A percentile compares a stretch with the other conserved stretches of the same genome.
Evolutionary conservation across 2,113 vertebrate species (phyloP).

Genomic region (Leptocoma aspasia): DNA sequence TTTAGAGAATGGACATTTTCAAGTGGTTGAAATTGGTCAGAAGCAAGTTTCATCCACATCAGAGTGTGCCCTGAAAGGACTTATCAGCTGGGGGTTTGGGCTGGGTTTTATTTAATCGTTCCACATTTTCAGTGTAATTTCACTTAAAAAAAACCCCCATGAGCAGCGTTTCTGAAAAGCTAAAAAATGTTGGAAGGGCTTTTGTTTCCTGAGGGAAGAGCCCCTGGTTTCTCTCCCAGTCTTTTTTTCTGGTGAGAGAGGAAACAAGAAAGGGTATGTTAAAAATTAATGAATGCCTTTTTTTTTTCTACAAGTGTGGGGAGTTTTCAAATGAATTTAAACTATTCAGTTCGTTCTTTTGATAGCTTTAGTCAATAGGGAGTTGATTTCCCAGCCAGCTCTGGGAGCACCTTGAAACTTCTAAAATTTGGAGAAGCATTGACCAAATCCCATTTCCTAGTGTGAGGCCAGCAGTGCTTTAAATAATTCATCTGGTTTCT

Average conservation of each 20-base stretch:
- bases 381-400: background rate
- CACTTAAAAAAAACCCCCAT: background rate
- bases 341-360: background rate
- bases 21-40: background rate
- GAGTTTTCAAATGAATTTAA: conserved; percentile 5
- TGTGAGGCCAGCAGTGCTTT: background rate
- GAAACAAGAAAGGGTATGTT: background rate
- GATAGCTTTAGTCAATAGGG: background rate
- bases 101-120: background rate
- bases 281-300: conserved; percentile 11
- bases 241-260: background rate
- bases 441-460: background rate
- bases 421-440: background rate
- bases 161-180: background rate
- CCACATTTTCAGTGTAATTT: background rate
- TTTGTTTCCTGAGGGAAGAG: conserved; percentile 8
- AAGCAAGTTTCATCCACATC: background rate
- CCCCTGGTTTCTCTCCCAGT: background rate
- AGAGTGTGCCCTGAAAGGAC: background rate
- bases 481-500: background rate
- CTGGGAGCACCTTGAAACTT: background rate
- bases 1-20: background rate
- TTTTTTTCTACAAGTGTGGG: background rate
- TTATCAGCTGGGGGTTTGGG: background rate
- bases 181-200: background rate